A percentile compares a stretch with the other conserved stretches of the same genome.
phyloP scores from a whole-genome alignment of 2,113 vertebrate genomes.

The Lamprotornis superbus region DNA sequence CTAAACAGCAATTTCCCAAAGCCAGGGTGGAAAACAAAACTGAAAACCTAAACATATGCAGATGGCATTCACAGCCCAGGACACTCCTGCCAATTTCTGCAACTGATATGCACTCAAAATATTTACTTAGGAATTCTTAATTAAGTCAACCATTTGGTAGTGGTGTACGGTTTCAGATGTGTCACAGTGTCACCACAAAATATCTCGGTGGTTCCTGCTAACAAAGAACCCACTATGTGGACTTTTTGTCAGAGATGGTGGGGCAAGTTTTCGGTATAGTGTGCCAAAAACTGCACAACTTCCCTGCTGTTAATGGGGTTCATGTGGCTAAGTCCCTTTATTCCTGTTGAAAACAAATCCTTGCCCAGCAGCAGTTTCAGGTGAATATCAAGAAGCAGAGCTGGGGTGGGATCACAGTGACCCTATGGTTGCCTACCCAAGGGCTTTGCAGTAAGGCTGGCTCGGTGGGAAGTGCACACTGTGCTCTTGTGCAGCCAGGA shows the following conservation, averaged over 20 bases:
- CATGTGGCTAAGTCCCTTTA: not conserved
- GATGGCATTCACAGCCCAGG: conserved; percentile 30
- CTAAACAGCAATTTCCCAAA: not conserved
- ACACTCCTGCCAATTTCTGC: conserved; percentile 37
- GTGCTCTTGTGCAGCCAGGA: not conserved
- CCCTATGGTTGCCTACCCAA: fast-evolving
- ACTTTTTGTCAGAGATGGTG: not conserved
- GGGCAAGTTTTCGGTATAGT: not conserved
- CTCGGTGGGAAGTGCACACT: fast-evolving
- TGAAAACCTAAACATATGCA: conserved; percentile 50
- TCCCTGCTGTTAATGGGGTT: not conserved
- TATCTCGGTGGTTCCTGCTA: not conserved
- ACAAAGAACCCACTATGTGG: conserved; percentile 47
- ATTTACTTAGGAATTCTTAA: conserved; percentile 70
- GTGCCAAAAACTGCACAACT: not conserved
- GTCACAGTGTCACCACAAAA: conserved; percentile 29
- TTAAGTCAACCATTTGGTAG: conserved; percentile 40
- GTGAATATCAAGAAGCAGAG: not conserved
- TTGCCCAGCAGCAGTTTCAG: not conserved
- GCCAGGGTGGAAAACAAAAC: conserved; percentile 25
- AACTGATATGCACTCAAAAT: conserved; percentile 53
- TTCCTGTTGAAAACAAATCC: not conserved
- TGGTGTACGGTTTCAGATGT: conserved; percentile 48
- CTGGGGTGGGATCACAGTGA: not conserved
- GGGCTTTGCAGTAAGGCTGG: not conserved